Percentiles rank a stretch among this genome's conserved stretches.
phyloP scores from a whole-genome alignment of 2,888 invertebrate species.

The Altica lythri region DNA sequence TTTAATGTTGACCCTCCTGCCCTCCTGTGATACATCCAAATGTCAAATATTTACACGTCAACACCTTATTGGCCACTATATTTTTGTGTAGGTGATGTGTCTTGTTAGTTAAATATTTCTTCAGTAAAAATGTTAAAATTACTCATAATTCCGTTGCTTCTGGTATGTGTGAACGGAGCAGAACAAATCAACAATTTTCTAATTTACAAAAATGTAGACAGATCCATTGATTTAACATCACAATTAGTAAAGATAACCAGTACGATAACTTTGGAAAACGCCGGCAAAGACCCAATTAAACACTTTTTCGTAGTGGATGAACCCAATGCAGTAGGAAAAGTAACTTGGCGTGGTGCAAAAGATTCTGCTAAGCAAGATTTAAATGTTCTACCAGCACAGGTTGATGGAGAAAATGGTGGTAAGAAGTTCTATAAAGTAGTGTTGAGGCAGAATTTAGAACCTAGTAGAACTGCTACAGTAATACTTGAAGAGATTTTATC shows the following conservation, averaged over 20 bases:
- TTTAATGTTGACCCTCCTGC: no score
- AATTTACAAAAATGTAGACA: constrained; percentile 78
- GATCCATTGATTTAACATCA: constrained; percentile 83
- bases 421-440: constrained; percentile 50
- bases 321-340: constrained; percentile 63
- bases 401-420: constrained; percentile 59
- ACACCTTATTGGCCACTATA: constrained; percentile 10
- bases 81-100: constrained; percentile 19
- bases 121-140: constrained; percentile 40
- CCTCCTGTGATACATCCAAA: no score
- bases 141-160: constrained; percentile 31
- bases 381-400: constrained; percentile 55
- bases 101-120: background rate
- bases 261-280: constrained; percentile 83
- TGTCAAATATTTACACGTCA: constrained; percentile 14
- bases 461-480: constrained; percentile 64
- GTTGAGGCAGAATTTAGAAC: constrained; percentile 64
- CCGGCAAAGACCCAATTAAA: constrained; percentile 71
- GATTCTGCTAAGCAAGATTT: constrained; percentile 66
- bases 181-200: constrained; percentile 62
- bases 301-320: constrained; percentile 76
- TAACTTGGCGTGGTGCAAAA: constrained; percentile 78
- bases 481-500: constrained; percentile 76
- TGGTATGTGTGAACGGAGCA: constrained; percentile 32
- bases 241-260: constrained; percentile 85